Evolutionary conservation across 1,140 invertebrate genomes (phyloP), one percentile per base, ranked within the genome.

Genomic region (Temnothorax curvispinosus): DNA sequence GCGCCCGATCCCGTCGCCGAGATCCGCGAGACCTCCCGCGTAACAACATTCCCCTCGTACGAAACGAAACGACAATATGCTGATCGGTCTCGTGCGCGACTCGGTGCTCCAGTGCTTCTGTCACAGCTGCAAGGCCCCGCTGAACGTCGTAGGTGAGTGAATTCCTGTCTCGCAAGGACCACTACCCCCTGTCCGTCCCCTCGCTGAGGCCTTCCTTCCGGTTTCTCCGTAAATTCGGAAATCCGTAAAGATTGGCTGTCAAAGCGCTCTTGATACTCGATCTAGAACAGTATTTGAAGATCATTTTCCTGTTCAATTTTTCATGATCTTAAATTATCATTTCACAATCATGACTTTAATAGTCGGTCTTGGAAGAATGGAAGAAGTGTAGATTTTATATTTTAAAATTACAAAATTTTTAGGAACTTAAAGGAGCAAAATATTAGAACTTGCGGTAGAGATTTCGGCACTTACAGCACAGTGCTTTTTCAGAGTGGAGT

Each of bases 41-140:
- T 27, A 96, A 94, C 91, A 98, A 41, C 38, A 27, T 21, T 27
- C 38, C 41, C 27, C 9, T 38, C 27, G 38, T 47, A 35, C 69
- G 35, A 84, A 50, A 60, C 47, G 18, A 27, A 80, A 81, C 74
- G n/a, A 21, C 27, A 96, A 94, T 89, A 98, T 98, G 97, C 95
- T 98, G 96, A 97, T 98, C 96, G 97, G 96, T 95, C 96, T 98
- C 92, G 97, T 98, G 93, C 97, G 97, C 94, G 97, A 98, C 94
- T 98, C 97, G 91, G 97, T 98, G 94, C 96, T 98, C 96, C 97
- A 98, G 96, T 98, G 98, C 96, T 98, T 98, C 96, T 98, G 98
- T 96, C 97, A 98, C 94, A 97, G 97, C 95, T 98, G 98, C 96
- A 97, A 97, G 94, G 97, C 97, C 93, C 97, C 97, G 87, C 95